A percentile compares a stretch with the other conserved stretches of the same genome.
phyloP scores from a whole-genome alignment of 2,797 vertebrate species.

The Brotula barbata region DNA sequence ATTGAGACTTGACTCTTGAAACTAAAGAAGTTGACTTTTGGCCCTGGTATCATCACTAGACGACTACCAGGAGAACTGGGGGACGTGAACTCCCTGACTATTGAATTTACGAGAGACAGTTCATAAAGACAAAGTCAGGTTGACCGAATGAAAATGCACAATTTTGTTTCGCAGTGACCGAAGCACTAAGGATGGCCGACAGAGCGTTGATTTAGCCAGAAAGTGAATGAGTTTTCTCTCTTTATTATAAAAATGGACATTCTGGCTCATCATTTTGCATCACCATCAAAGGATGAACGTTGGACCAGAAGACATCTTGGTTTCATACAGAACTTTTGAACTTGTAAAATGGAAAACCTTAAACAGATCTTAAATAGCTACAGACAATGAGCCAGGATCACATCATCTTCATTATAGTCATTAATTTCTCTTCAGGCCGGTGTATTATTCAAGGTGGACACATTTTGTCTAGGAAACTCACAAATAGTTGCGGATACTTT shows the following conservation, averaged over 20 bases:
- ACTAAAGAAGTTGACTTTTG: slow-evolving; percentile 66
- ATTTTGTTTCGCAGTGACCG: slow-evolving; percentile 21
- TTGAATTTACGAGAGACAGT: slow-evolving; percentile 19
- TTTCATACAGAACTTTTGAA: no score
- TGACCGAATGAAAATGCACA: no score
- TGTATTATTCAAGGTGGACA: no score
- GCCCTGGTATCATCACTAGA: slow-evolving; percentile 31
- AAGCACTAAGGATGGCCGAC: slow-evolving; percentile 16
- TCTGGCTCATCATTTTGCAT: slow-evolving; percentile 2
- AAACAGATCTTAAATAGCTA: no score
- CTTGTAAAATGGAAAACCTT: no score
- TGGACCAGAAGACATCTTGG: background rate
- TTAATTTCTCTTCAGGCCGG: no score
- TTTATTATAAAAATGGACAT: slow-evolving; percentile 20
- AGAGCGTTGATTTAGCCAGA: slow-evolving; percentile 18
- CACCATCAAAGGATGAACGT: background rate
- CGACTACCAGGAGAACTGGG: slow-evolving; percentile 24
- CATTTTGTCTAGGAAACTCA: background rate
- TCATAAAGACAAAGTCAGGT: slow-evolving; percentile 36
- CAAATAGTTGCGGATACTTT: slow-evolving; percentile 11
- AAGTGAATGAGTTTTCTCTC: background rate
- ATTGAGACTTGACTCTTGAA: slow-evolving; percentile 71
- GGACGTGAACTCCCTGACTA: slow-evolving; percentile 28
- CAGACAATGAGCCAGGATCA: no score
- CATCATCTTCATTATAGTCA: no score